Evolutionary conservation across 2,113 vertebrate genomes (phyloP).

Genomic region (Neotragus moschatus): DNA sequence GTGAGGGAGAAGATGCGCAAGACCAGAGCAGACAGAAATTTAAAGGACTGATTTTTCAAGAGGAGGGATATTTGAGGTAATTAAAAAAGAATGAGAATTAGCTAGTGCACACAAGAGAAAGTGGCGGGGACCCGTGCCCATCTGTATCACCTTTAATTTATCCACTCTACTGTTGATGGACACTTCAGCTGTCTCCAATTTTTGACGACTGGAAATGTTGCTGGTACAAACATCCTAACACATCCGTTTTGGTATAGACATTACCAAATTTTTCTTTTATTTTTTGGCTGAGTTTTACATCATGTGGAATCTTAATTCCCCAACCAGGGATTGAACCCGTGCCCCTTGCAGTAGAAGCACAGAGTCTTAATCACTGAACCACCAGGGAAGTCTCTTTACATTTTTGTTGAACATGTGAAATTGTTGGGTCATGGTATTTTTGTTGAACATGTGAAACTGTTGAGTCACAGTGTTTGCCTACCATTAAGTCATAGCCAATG

Average conservation of each 20-base stretch:
- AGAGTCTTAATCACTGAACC: not conserved
- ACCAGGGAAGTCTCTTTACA: not conserved
- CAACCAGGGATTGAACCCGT: not conserved
- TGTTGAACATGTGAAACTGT: not conserved
- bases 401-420: not conserved
- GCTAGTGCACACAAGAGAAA: not conserved
- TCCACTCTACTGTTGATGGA: not conserved
- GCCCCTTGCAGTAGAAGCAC: not conserved
- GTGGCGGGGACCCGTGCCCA: not conserved
- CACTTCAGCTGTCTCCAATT: not conserved
- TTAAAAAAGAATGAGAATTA: not conserved
- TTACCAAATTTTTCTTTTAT: not conserved
- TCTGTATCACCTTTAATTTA: not conserved
- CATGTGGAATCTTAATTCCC: not conserved
- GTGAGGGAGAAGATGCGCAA: not conserved
- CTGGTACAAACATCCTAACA: not conserved
- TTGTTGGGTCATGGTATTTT: not conserved
- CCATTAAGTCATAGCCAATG: not conserved
- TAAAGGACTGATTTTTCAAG: not conserved
- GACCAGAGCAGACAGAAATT: not conserved
- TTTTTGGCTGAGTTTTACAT: not conserved
- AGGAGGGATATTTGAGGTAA: not conserved
- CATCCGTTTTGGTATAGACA: not conserved
- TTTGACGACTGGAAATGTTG: not conserved
- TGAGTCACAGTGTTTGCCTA: not conserved